Conservation (phyloP, 1,140 invertebrate genomes). For the Drosophila sulfurigaster region DNA sequence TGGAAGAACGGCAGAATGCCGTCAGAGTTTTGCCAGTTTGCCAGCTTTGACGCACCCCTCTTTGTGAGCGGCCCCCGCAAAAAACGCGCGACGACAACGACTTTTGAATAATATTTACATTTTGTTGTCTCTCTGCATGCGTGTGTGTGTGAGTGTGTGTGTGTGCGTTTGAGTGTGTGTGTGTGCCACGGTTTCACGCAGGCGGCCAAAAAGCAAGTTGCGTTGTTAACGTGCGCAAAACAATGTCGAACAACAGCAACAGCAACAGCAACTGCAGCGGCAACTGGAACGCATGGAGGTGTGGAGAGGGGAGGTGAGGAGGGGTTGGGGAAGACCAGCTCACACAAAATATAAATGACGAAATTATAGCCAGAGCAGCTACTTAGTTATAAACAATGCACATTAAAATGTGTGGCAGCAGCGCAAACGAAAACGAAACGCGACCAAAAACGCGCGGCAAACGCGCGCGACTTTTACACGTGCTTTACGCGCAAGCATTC, state of each 20-base stretch:
- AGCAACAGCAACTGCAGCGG: slow-evolving; percentile 13
- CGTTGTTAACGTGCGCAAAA: slow-evolving; percentile 73
- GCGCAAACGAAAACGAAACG: slow-evolving; percentile 25
- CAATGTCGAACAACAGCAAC: slow-evolving; percentile 53
- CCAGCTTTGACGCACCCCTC: slow-evolving; percentile 34
- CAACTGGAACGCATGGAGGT: slow-evolving; percentile 7
- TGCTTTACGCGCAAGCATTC: background rate
- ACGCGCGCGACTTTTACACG: slow-evolving; percentile 35
- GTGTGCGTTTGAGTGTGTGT: slow-evolving; percentile 20
- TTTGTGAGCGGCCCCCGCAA: slow-evolving; percentile 37
- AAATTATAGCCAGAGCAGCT: slow-evolving; percentile 59
- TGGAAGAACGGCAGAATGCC: too few relatives aligned
- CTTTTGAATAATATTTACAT: slow-evolving; percentile 80
- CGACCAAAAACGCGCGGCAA: slow-evolving; percentile 23
- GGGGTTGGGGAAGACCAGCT: slow-evolving; percentile 15
- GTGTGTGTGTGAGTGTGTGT: slow-evolving; percentile 20
- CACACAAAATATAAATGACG: slow-evolving; percentile 70
- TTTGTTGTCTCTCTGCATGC: slow-evolving; percentile 31
- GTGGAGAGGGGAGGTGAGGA: background rate
- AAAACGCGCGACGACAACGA: slow-evolving; percentile 35
- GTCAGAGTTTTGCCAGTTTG: background rate
- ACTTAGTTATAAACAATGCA: slow-evolving; percentile 70
- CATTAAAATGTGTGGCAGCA: slow-evolving; percentile 62
- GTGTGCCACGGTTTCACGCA: slow-evolving; percentile 41
- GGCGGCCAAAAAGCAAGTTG: slow-evolving; percentile 67